Base-by-base conservation (phyloP, 2,888 invertebrate species). In the Nesidiocoris tenuis region DNA sequence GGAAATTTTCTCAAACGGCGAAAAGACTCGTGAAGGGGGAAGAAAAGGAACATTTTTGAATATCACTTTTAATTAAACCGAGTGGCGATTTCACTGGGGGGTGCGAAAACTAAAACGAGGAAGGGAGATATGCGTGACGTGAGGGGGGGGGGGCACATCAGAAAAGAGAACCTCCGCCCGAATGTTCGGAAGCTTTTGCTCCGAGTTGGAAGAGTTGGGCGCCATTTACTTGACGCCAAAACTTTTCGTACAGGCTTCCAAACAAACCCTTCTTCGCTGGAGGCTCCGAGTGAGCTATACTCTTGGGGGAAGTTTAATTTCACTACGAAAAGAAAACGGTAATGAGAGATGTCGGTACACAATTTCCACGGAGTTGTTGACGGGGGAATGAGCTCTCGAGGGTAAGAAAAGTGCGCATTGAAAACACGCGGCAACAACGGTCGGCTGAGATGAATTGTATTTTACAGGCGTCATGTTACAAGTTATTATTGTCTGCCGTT, bases 21-120 rank as follows among this genome's bases (percentile, higher is more conserved):
- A 7, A 39, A 70, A 70, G 23, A 57, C 57, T 56, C 70, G 56
- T 59, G 23, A 70, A 70, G 57, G 59, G 19, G 56, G 23, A 61
- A 25, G 39, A 25, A 12, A 39, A 71, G 3, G 5, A 71, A 61
- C 71, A 56, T 61, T 61, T 59, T 71, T 61, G 71, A 55, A 61
- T 71, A 71, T 71, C 71, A 59, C 71, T 71, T 71, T 71, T 71
- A 71, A 71, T 71, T 71, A 71, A 71, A 61, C 24, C 71, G 56
- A 71, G 61, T 71, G 61, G 71, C 61, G 59, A 59, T 71, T 71
- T 61, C 39, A 61, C 71, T 70, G 12, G 70, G 59, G 70, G 59
- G 70, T 22, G n/a, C n/a, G 7, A n/a, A 19, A 19, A n/a, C 19
- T 3, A 59, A n/a, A 59, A 19, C 3, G 59, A n/a, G 59, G n/a